Percentiles rank a stretch among this genome's conserved stretches.
Conservation (phyloP, 2,797 vertebrate species). For the Argya squamiceps region DNA sequence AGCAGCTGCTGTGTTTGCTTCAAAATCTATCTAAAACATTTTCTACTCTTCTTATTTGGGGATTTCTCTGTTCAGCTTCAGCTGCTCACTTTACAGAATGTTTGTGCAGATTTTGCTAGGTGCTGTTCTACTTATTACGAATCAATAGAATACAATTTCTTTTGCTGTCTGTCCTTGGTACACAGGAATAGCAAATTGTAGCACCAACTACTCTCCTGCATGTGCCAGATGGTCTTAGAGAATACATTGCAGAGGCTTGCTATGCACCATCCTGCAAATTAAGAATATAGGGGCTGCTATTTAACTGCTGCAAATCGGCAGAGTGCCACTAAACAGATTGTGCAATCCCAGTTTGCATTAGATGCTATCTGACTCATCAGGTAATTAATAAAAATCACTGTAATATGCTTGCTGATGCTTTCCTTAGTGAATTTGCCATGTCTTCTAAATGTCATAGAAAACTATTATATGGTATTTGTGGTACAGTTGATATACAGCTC, state of each 20-base stretch:
- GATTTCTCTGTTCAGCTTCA: neutral
- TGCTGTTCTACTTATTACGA: neutral
- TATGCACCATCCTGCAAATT: neutral
- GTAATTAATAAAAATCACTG: slow-evolving; percentile 40
- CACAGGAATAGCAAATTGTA: neutral
- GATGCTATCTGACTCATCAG: slow-evolving; percentile 9
- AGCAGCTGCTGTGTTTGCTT: neutral
- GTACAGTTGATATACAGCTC: neutral
- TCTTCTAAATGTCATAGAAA: neutral
- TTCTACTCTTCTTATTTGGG: neutral
- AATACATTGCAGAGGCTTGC: neutral
- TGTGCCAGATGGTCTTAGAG: slow-evolving; percentile 44
- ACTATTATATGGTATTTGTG: neutral
- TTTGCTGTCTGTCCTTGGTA: neutral
- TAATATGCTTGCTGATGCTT: neutral
- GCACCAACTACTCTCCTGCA: neutral
- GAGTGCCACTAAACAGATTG: neutral
- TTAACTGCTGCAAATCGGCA: neutral
- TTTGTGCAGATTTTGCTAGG: neutral
- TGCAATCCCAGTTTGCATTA: neutral
- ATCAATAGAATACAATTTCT: neutral
- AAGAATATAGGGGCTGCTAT: neutral
- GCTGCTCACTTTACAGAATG: neutral
- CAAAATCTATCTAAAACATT: neutral
- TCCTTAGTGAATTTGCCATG: neutral